Conservation (phyloP, 2,797 vertebrate genomes). For the Muscicapa striata region DNA sequence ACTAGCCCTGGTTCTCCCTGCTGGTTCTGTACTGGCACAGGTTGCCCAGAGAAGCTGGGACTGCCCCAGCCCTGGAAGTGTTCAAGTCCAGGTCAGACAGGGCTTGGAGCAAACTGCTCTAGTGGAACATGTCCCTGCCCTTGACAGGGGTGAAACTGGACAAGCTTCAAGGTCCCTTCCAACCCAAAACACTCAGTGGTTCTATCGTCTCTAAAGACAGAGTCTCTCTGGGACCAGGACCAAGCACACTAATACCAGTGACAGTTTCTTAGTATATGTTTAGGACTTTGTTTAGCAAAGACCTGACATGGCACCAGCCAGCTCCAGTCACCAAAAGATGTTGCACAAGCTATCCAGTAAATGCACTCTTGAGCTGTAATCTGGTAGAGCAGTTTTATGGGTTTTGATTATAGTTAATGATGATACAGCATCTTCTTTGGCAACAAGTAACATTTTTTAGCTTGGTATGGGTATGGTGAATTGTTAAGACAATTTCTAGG, state of each 20-base stretch:
- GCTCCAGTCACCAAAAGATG: background rate
- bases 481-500: background rate
- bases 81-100: background rate
- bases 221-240: background rate
- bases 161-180: background rate
- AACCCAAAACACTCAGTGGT: background rate
- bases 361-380: background rate
- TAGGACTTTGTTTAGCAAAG: background rate
- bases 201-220: background rate
- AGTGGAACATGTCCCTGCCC: background rate
- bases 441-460: background rate
- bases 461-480: background rate
- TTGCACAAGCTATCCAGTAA: background rate
- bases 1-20: background rate
- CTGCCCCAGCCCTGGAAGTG: background rate
- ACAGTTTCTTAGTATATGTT: background rate
- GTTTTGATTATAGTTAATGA: background rate
- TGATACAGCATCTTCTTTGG: background rate
- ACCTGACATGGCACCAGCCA: background rate
- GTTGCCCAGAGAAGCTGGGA: background rate
- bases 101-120: background rate
- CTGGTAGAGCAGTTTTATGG: background rate
- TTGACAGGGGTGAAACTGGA: background rate
- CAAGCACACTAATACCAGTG: background rate
- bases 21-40: background rate